Evolutionary conservation across 2,797 vertebrate species (phyloP), one percentile per base, ranked within the genome.

Genomic region (Semaprochilodus insignis): DNA sequence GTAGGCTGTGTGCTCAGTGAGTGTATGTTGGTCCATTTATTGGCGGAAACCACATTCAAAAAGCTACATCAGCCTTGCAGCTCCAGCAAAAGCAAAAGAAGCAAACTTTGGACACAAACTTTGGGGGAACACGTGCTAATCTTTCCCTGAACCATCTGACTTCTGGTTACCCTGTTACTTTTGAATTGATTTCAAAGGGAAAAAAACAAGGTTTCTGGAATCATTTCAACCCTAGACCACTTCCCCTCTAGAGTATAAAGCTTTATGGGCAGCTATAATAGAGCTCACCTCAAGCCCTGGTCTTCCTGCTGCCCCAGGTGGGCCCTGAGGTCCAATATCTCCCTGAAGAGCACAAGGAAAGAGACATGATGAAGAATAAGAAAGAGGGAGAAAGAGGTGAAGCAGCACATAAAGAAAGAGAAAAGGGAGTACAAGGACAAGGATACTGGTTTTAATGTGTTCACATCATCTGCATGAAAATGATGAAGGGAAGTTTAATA

Each of bases 271-370:
- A 62, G 72, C 57, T 21, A 69, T 51, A 40, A 25, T 4, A 85
- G 13, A 36, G 74, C 91, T 95, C 80, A 97, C 98, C 88, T 99
- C 98, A 0, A 96, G 92, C 72, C 98, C 98, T 0, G 94, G 91
- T 78, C 97, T 93, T 78, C 98, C 98, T 0, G 92, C 63, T 85
- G 86, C 85, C 55, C 98, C 97, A 0, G 95, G 90, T 15, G 96
- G 96, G 0, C 98, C 98, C 0, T 95, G 90, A 19, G 95, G 95
- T 78, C 98, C 98, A 0, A 90, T 89, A 16, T 99, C 98, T 75
- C 98, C 98, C 98, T 99, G 70, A 89, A 63, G 81, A 69, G 78
- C 36, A 81, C 19, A 83, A 23, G 52, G 19, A 55, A 48, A 23
- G 19, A 36, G 51, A 36, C 52, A 48, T 27, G 15, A 8, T 51